Base-by-base conservation (phyloP, 2,113 vertebrate genomes). In the Pholis gunnellus region DNA sequence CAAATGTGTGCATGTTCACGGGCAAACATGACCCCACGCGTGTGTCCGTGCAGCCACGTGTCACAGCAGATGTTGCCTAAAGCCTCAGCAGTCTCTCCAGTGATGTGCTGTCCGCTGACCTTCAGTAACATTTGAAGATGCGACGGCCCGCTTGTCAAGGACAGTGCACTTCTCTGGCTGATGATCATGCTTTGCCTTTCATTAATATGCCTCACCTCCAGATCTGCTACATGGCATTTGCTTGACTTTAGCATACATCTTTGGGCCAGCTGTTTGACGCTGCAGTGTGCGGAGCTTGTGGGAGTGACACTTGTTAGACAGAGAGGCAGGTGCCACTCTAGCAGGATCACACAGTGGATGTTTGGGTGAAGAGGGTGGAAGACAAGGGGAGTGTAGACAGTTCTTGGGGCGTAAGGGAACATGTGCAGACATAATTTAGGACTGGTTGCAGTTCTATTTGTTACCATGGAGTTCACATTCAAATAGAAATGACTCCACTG, bases 221-320 rank as follows among this genome's bases (percentile, higher is more conserved):
- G 87, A 89, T 87, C 70, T 82, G 89, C 70, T 88, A 77, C 81
- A 71, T 85, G 65, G n/a, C 75, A 91, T 93, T 92, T 91, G 86
- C 93, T 91, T 87, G 61, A 25, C 25, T 93, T 93, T 93, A 89
- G 78, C 90, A 93, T 91, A 81, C 65, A 84, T 88, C 67, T 78
- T 38, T 66, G 56, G 83, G 61, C 73, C 86, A 81, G 78, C 34
- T 27, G 61, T 87, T 87, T 57, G 63, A 73, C 3, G 15, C 73
- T 72, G 72, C 60, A 44, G 81, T 42, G 76, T 44, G 71, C 0
- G 3, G 31, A 82, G 80, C 75, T 76, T 71, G 78, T 80, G 75
- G 80, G 72, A 88, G 76, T 76, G 85, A 86, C 86, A 90, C 86
- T 86, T 91, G 87, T 85, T 91, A 71, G 73, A 80, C 59, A 50